Evolutionary conservation across 35 echinoderm and acorn worm genomes (phyloP).

Genomic region (Holothuria glaberrima): DNA sequence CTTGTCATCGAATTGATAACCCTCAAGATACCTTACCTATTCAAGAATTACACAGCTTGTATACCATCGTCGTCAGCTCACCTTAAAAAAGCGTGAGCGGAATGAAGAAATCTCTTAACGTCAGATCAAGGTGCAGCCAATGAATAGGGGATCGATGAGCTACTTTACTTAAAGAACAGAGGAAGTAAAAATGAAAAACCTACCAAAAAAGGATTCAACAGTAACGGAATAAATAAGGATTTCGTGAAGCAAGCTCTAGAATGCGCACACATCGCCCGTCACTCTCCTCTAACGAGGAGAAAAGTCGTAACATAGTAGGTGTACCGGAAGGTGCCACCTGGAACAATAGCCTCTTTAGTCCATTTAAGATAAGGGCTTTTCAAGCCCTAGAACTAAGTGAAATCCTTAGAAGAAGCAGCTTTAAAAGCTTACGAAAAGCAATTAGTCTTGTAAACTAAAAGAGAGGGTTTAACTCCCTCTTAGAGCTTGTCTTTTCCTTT

Average conservation of each 20-base stretch:
- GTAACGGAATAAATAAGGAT: slow-evolving; percentile 64
- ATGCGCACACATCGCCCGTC: slow-evolving; percentile 97
- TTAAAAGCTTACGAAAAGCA: slow-evolving; percentile 45
- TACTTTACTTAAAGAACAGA: slow-evolving; percentile 55
- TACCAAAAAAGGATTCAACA: slow-evolving; percentile 79
- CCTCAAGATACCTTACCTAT: slow-evolving; percentile 82
- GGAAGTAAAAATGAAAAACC: slow-evolving; percentile 41
- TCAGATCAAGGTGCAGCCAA: slow-evolving; percentile 95
- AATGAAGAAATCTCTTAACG: slow-evolving; percentile 31
- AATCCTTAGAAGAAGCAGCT: slow-evolving; percentile 41
- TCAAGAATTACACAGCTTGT: slow-evolving; percentile 74
- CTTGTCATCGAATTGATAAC: slow-evolving; percentile 80
- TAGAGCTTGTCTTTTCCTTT: neutral
- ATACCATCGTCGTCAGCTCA: slow-evolving; percentile 91
- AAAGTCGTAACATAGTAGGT: slow-evolving; percentile 96
- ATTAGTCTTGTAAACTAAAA: slow-evolving; percentile 71
- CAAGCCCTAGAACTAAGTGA: slow-evolving; percentile 63
- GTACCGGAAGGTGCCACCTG: slow-evolving; percentile 77
- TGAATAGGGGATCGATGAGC: slow-evolving; percentile 74
- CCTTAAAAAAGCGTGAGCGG: slow-evolving; percentile 37
- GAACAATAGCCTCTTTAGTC: slow-evolving; percentile 63
- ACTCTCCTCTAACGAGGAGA: slow-evolving; percentile 75
- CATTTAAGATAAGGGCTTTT: slow-evolving; percentile 64
- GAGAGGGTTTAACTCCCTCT: slow-evolving; percentile 62
- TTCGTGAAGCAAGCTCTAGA: slow-evolving; percentile 64